These are phyloP conservation scores for Cebidichthys violaceus DNA, from an alignment of 2,113 vertebrate genomes.

Conservation along the genomic window DNA sequence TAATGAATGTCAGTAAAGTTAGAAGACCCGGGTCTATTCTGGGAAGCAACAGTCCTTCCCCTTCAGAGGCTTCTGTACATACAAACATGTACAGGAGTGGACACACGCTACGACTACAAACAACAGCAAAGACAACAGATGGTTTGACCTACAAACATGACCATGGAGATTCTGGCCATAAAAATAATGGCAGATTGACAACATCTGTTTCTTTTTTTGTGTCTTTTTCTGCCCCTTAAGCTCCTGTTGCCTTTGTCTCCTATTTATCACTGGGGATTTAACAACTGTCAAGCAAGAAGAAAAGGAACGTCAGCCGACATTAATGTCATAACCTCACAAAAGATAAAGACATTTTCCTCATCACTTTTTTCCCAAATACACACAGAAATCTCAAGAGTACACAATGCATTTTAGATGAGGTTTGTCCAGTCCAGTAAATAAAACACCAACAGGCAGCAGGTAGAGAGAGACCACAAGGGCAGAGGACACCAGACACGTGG, in stretches of 20 bases:
- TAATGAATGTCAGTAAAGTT: conserved; percentile 73
- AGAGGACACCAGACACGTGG: conserved; percentile 20
- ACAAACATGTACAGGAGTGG: conserved; percentile 48
- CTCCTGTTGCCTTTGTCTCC: conserved; percentile 64
- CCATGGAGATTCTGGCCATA: conserved; percentile 56
- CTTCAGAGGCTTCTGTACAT: conserved; percentile 56
- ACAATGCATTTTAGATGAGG: conserved; percentile 43
- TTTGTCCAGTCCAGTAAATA: conserved; percentile 25
- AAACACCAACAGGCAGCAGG: conserved; percentile 24
- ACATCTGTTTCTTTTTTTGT: conserved; percentile 68
- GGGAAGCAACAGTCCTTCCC: conserved; percentile 60
- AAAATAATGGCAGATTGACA: conserved; percentile 71
- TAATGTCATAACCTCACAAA: conserved; percentile 41
- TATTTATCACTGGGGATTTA: conserved; percentile 53
- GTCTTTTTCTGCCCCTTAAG: conserved; percentile 60
- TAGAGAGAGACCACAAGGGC: conserved; percentile 10
- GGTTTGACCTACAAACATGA: conserved; percentile 66
- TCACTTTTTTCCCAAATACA: conserved; percentile 16
- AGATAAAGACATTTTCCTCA: neutral
- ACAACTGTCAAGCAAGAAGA: conserved; percentile 56
- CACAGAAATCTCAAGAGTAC: conserved; percentile 18
- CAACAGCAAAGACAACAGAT: conserved; percentile 77
- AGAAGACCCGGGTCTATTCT: conserved; percentile 73
- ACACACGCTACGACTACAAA: conserved; percentile 47
- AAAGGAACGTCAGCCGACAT: conserved; percentile 22